A percentile compares a stretch with the other conserved stretches of the same genome.
Evolutionary conservation across 2,113 vertebrate genomes (phyloP).

Genomic region (Pteruthius melanotis): DNA sequence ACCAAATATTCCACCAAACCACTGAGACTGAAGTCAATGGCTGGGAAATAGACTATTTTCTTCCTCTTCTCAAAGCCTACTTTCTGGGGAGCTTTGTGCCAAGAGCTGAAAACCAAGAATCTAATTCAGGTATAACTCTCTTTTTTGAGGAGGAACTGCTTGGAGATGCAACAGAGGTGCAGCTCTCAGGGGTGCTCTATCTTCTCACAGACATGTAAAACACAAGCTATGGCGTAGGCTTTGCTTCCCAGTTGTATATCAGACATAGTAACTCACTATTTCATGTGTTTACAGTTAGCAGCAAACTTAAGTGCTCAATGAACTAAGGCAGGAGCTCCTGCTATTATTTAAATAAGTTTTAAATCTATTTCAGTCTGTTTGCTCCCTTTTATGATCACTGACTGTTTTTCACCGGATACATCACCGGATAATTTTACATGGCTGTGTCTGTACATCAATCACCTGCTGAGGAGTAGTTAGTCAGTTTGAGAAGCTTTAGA

Average conservation of each 20-base stretch:
- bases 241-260: neutral
- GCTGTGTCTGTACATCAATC: neutral
- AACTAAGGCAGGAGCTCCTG: neutral
- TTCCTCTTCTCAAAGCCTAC: neutral
- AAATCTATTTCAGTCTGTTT: neutral
- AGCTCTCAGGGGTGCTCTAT: neutral
- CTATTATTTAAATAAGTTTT: neutral
- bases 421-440: neutral
- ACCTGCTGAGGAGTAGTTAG: neutral
- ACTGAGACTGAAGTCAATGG: neutral
- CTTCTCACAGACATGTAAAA: neutral
- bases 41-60: neutral
- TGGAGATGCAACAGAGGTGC: neutral
- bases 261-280: neutral
- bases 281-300: neutral
- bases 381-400: neutral
- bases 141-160: neutral
- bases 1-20: constrained; percentile 7
- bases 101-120: neutral
- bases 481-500: neutral
- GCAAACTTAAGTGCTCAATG: neutral
- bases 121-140: neutral
- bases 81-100: neutral
- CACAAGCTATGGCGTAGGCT: neutral
- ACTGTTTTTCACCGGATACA: neutral